Percentiles rank a stretch among this genome's conserved stretches.
phyloP scores from a whole-genome alignment of 2,113 vertebrate genomes.

The Pedetes capensis region DNA sequence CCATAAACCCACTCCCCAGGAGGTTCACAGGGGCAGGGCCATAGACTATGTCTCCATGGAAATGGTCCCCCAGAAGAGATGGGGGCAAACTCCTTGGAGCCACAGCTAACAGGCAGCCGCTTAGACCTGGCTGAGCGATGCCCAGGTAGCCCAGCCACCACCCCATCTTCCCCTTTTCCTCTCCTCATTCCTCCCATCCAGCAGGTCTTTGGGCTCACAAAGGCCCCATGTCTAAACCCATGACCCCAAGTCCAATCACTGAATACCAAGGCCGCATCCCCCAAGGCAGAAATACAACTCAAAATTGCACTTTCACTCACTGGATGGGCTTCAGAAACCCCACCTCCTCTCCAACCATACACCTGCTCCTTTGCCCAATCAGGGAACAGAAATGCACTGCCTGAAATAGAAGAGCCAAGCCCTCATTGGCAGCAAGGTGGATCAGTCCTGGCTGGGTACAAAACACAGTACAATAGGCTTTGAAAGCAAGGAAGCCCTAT shows the following conservation, averaged over 20 bases:
- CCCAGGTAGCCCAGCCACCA: neutral
- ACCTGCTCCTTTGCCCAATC: neutral
- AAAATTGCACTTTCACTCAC: neutral
- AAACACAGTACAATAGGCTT: neutral
- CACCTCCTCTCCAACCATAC: neutral
- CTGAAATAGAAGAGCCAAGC: neutral
- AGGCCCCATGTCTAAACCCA: neutral
- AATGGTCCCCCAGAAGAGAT: neutral
- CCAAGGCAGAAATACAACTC: neutral
- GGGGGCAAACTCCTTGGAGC: neutral
- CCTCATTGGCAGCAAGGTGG: rapidly evolving
- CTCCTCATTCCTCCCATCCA: neutral
- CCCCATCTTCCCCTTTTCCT: neutral
- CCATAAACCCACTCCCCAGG: neutral
- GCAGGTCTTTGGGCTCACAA: neutral
- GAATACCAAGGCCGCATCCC: neutral
- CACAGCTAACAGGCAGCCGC: too few species aligned
- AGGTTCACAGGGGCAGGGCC: neutral
- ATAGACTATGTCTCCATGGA: neutral
- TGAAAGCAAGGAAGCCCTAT: neutral
- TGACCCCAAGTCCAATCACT: neutral
- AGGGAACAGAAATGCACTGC: neutral
- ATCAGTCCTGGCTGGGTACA: neutral
- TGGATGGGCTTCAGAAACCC: neutral
- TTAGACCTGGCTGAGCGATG: neutral